phyloP scores from a whole-genome alignment of 2,888 invertebrate genomes.

The Thymelicus sylvestris region DNA sequence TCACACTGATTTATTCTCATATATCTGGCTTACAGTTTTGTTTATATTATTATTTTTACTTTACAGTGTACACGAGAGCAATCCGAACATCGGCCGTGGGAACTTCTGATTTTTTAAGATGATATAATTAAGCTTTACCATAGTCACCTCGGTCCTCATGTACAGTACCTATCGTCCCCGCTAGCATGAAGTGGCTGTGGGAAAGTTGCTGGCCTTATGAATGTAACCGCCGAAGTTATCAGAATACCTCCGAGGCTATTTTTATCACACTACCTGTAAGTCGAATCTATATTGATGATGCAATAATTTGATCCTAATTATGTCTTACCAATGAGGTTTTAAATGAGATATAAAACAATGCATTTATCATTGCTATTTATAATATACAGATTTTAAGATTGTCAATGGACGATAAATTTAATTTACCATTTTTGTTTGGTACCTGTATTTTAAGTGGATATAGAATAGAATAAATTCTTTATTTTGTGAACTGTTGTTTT shows the following conservation, averaged over 20 bases:
- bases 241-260: constrained; percentile 25
- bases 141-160: constrained; percentile 49
- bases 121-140: constrained; percentile 48
- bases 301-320: constrained; percentile 32
- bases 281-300: constrained; percentile 25
- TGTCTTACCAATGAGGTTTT: constrained; percentile 32
- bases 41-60: constrained; percentile 42
- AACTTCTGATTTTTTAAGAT: constrained; percentile 75
- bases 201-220: constrained; percentile 12
- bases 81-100: constrained; percentile 80
- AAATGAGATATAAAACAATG: constrained; percentile 52
- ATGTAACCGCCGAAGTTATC: constrained; percentile 14
- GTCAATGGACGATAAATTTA: constrained; percentile 70
- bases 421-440: constrained; percentile 75
- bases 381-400: constrained; percentile 61
- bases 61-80: constrained; percentile 87
- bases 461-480: constrained; percentile 68
- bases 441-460: constrained; percentile 74
- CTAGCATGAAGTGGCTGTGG: constrained; percentile 24
- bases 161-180: constrained; percentile 27
- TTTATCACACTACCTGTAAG: constrained; percentile 19
- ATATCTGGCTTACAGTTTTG: background rate
- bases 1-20: background rate
- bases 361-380: constrained; percentile 70
- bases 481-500: constrained; percentile 64